Base-by-base conservation (phyloP, 1,140 invertebrate genomes). In the Tribolium castaneum region DNA sequence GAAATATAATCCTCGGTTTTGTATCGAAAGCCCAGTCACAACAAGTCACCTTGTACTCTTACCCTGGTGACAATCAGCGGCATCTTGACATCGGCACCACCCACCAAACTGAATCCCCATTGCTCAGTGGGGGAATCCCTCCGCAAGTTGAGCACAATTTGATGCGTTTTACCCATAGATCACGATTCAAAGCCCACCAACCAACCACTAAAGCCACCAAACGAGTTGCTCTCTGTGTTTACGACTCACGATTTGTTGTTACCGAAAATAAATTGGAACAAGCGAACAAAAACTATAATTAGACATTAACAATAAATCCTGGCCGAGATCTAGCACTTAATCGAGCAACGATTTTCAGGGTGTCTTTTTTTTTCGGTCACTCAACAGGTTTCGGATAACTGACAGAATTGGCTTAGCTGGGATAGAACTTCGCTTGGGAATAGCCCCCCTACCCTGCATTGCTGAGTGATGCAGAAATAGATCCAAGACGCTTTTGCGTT, bases 101-200 rank as follows among this genome's bases (percentile, higher is more conserved):
- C 97, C 79, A 96, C 94, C 76, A 98, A 90, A 80, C 96, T 92
- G 83, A 98, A 95, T 59, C 97, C 97, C 96, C 96, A 98, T 81
- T 94, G 93, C 81, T 92, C 92, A 81, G 90, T 90, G 79, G 90
- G 90, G 81, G 91, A 91, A 83, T 94, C 93, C 82, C 96, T 91
- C 83, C 90, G 90, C 83, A 98, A 90, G 70, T 91, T 91, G 80
- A 96, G 90, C 80, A 92, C 90, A 83, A 95, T 89, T 82, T 92
- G 92, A 83, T 94, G 92, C 83, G 90, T 88, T 86, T 91, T 93
- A 85, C 90, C 90, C 83, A 84, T 84, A 73, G 76, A 77, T 77
- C 51, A 25, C 50, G 19, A 49, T 7, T 49, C 19, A 77, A 22
- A 70, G 51, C 78, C 52, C 52, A 75, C 71, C 79, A 82, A 70